Evolutionary conservation across 92 coral and sea anemone genomes (phyloP).

Genomic region (Montipora capitata): DNA sequence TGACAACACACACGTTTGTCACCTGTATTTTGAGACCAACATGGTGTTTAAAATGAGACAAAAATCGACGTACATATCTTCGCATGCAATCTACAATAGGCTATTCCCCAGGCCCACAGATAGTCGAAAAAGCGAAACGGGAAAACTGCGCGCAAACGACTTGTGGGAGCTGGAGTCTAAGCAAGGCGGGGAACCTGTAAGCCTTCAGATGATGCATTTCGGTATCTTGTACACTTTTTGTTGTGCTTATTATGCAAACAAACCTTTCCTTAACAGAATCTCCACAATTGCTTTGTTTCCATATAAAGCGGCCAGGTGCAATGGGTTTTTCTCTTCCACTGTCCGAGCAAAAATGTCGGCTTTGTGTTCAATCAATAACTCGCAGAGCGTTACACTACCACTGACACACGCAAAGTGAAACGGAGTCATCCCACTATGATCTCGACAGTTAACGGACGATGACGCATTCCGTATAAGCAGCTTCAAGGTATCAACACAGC

Average conservation of each 20-base stretch:
- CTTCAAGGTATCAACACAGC: conserved; percentile 26
- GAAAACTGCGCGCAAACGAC: too few species aligned
- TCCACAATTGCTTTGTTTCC: conserved; percentile 41
- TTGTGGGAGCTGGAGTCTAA: too few species aligned
- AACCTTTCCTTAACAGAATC: conserved; percentile 48
- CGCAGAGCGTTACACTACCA: conserved; percentile 49
- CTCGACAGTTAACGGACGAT: conserved; percentile 54
- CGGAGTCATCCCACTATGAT: conserved; percentile 61
- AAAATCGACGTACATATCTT: too few species aligned
- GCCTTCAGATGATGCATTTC: too few species aligned
- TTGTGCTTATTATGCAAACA: background rate
- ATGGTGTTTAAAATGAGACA: too few species aligned
- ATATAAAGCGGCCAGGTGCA: conserved; percentile 53
- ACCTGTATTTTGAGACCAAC: too few species aligned
- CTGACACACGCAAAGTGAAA: conserved; percentile 60
- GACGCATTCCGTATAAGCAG: conserved; percentile 26
- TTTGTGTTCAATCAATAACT: conserved; percentile 35
- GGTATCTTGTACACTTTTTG: too few species aligned
- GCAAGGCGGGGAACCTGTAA: too few species aligned
- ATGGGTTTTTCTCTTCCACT: conserved; percentile 48
- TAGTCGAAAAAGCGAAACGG: too few species aligned
- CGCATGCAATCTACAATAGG: background rate
- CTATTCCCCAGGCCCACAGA: too few species aligned
- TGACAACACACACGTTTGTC: too few species aligned
- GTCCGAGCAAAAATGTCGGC: conserved; percentile 33